These are phyloP conservation scores for Cydia amplana DNA, from an alignment of 1,140 invertebrate genomes.

Conservation along the genomic window DNA sequence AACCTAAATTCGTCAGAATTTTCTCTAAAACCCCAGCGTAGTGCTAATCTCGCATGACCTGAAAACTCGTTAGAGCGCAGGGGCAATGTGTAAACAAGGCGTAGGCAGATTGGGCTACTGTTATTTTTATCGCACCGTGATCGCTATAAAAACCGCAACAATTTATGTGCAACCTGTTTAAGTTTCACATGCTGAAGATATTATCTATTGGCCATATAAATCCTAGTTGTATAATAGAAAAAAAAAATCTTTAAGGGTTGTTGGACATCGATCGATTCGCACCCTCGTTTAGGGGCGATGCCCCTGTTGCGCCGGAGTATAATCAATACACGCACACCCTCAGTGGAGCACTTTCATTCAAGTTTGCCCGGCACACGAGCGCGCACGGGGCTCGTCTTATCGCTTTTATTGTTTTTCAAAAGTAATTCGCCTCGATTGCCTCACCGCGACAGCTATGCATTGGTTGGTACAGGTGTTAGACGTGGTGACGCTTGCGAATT, in stretches of 20 bases:
- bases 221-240: slow-evolving; percentile 40
- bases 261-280: slow-evolving; percentile 45
- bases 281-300: slow-evolving; percentile 51
- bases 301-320: slow-evolving; percentile 69
- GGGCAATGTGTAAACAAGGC: background rate
- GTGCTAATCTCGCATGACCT: background rate
- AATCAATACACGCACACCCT: slow-evolving; percentile 64
- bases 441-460: slow-evolving; percentile 64
- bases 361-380: slow-evolving; percentile 42
- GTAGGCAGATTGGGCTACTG: background rate
- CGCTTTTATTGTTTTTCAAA: slow-evolving; percentile 74
- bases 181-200: background rate
- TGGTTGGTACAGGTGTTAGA: slow-evolving; percentile 63
- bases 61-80: slow-evolving; percentile 5
- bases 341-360: slow-evolving; percentile 40
- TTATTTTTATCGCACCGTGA: slow-evolving; percentile 12
- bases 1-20: background rate
- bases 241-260: slow-evolving; percentile 37
- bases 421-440: slow-evolving; percentile 69
- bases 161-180: slow-evolving; percentile 23
- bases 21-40: background rate
- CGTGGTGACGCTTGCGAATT: slow-evolving; percentile 45
- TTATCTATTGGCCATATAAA: background rate
- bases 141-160: slow-evolving; percentile 14
- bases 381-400: slow-evolving; percentile 60